Evolutionary conservation across 2,888 invertebrate genomes (phyloP).

Genomic region (Platynereis dumerilii): DNA sequence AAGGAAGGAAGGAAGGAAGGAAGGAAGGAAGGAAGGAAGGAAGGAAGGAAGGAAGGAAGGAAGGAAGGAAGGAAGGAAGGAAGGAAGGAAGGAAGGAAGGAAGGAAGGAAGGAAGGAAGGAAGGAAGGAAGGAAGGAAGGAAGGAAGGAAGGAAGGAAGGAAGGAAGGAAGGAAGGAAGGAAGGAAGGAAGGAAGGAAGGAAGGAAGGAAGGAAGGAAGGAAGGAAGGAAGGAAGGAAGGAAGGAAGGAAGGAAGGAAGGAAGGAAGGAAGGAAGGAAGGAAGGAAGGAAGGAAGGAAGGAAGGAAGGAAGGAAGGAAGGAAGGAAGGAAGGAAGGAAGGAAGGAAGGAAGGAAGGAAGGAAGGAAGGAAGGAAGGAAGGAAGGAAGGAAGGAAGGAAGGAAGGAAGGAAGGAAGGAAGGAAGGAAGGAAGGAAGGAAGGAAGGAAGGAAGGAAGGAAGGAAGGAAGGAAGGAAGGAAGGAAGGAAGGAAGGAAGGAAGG

Average conservation of each 20-base stretch:
- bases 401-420: not conserved
- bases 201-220: conserved; percentile 19
- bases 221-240: conserved; percentile 12
- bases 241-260: conserved; percentile 1
- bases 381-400: not conserved
- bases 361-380: not conserved
- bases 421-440: not conserved
- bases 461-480: not conserved
- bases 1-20: not conserved
- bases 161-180: conserved; percentile 5
- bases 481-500: not conserved
- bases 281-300: not conserved
- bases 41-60: not conserved
- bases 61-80: conserved; percentile 4
- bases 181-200: conserved; percentile 12
- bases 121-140: conserved; percentile 4
- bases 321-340: not conserved
- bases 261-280: not conserved
- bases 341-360: not conserved
- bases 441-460: not conserved
- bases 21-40: not conserved
- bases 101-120: conserved; percentile 4
- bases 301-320: not conserved
- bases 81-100: conserved; percentile 4
- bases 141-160: conserved; percentile 4